Base-by-base conservation (phyloP, 35 echinoderm and acorn worm genomes). In the Chiridota heheva region DNA sequence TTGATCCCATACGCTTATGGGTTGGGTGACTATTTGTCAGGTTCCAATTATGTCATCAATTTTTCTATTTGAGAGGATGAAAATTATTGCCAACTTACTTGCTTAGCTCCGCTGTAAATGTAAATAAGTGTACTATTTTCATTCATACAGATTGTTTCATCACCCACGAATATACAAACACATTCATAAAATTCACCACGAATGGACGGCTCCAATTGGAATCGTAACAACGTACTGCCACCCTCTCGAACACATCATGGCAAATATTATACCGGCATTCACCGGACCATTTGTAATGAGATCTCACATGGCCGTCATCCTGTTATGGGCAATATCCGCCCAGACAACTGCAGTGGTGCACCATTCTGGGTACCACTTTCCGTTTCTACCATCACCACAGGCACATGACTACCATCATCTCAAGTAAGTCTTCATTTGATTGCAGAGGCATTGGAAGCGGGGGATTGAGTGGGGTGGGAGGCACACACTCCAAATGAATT, bases 151-250 rank as follows among this genome's bases (percentile, higher is more conserved):
- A 58, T 38, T 97, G 17, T 62, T 97, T 16, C 94, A 97, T 67
- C 94, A 88, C 40, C 94, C 94, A 0, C 26, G 37, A 15, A 12
- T 91, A 20, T 97, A 97, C 67, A 91, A 84, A 31, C 55, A 83
- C 73, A 47, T 91, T n/a, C 94, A 97, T 59, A 97, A 91, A 58
- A 78, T 85, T 33, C 94, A 97, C 81, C 94, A 97, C 61, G 94
- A 97, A 46, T 91, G 88, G 94, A 97, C 88, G 3, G 84, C 88
- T 17, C 94, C 94, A 41, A 97, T 97, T 16, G 94, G 89, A 18
- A 30, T 90, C 5, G 80, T 84, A 5, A 75, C 77, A 5, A 83
- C 83, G 16, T 90, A 90, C 69, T 66, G 62, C 41, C 87, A 90
- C 60, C 87, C 87, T 35, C 10, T 90, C 0, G 87, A 90, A 67